phyloP scores from a whole-genome alignment of 2,797 vertebrate genomes.

The Sternarchorhynchus goeldii region DNA sequence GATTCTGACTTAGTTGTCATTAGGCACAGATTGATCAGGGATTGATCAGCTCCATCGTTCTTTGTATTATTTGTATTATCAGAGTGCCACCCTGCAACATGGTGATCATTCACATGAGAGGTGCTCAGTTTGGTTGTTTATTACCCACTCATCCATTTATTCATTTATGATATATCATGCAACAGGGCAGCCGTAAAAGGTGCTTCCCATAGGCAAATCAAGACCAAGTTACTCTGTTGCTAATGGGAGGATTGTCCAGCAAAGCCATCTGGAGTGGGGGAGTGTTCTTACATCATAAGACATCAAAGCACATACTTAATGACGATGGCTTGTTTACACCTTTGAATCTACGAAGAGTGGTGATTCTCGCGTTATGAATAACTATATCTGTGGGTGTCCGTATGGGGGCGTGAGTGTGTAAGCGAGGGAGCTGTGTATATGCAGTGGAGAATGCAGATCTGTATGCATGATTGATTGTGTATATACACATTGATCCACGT shows the following conservation, averaged over 20 bases:
- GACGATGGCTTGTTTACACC: too few species aligned
- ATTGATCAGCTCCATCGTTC: neutral
- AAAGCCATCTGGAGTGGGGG: neutral
- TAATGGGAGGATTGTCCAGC: neutral
- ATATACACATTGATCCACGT: too few species aligned
- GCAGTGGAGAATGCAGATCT: too few species aligned
- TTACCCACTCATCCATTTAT: neutral
- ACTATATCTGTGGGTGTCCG: neutral
- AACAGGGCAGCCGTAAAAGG: neutral
- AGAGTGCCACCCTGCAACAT: neutral
- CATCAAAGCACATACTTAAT: neutral
- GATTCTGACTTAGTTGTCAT: neutral
- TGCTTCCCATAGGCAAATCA: neutral
- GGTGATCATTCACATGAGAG: neutral
- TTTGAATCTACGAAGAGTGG: neutral
- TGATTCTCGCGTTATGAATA: neutral
- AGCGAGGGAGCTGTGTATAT: too few species aligned
- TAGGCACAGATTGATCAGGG: neutral
- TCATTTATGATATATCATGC: neutral
- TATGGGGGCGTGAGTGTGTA: neutral
- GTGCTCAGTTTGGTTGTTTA: neutral
- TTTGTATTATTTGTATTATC: neutral
- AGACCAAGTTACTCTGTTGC: neutral
- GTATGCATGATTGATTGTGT: too few species aligned
- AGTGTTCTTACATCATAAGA: neutral